Conservation (phyloP, 2,113 vertebrate genomes). For the Jaculus jaculus region DNA sequence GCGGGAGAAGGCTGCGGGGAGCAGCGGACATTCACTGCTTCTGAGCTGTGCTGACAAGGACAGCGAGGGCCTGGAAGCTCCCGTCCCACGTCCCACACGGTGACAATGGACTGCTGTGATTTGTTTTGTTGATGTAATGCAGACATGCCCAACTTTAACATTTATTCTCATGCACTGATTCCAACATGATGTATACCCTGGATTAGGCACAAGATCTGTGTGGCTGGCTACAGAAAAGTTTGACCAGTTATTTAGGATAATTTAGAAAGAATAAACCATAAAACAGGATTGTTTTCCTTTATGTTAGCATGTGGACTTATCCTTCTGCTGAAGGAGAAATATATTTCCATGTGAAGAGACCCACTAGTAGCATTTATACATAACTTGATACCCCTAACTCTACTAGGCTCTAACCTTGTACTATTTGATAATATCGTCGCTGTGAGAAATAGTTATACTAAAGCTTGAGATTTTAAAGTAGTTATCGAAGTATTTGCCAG, state of each 20-base stretch:
- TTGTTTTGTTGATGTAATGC: conserved; percentile 89
- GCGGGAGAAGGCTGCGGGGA: neutral
- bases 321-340: neutral
- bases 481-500: conserved; percentile 61
- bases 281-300: conserved; percentile 44
- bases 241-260: conserved; percentile 32
- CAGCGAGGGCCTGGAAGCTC: neutral
- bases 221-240: conserved; percentile 74
- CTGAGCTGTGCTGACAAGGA: neutral
- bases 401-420: neutral
- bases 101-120: conserved; percentile 84
- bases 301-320: conserved; percentile 42
- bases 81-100: neutral
- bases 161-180: conserved; percentile 86
- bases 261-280: conserved; percentile 40
- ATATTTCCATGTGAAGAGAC: neutral
- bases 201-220: conserved; percentile 91
- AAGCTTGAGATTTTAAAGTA: conserved; percentile 61
- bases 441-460: conserved; percentile 63
- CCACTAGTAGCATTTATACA: neutral
- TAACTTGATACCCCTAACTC: neutral
- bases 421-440: conserved; percentile 47
- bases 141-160: conserved; percentile 86
- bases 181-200: conserved; percentile 83
- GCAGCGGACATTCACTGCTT: fast-evolving